Percentiles rank a stretch among this genome's conserved stretches.
phyloP scores from a whole-genome alignment of 2,113 vertebrate species.

The Phalacrocorax aristotelis region DNA sequence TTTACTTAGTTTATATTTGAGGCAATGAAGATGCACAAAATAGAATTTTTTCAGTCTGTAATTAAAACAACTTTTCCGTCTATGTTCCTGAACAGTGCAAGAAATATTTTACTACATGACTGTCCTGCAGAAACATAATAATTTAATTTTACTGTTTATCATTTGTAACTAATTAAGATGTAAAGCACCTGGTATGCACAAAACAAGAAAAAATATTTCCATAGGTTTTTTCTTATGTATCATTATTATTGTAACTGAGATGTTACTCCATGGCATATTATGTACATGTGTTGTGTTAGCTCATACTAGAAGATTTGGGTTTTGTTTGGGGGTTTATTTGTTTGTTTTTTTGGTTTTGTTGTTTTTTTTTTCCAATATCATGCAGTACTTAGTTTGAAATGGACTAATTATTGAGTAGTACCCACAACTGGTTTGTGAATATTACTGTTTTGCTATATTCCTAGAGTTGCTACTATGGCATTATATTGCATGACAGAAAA shows the following conservation, averaged over 20 bases:
- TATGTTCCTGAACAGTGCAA: neutral
- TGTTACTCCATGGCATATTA: conserved; percentile 6
- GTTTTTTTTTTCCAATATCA: neutral
- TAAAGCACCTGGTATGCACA: conserved; percentile 80
- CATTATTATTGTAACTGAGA: conserved; percentile 13
- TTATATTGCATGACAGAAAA: neutral
- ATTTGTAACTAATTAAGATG: conserved; percentile 50
- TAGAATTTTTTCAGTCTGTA: neutral
- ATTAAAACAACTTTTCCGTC: neutral
- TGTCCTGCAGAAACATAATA: neutral
- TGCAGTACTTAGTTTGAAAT: neutral
- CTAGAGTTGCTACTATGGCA: neutral
- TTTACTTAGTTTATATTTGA: conserved; percentile 32
- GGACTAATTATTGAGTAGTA: neutral
- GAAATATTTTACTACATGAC: neutral
- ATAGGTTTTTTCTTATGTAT: conserved; percentile 31
- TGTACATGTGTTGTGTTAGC: conserved; percentile 13
- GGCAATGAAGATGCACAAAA: conserved; percentile 74
- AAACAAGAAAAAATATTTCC: conserved; percentile 45
- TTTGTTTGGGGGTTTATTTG: neutral
- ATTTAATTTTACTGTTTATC: conserved; percentile 33
- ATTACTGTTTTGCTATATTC: neutral
- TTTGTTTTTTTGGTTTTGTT: neutral
- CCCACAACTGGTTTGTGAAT: neutral
- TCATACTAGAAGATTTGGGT: neutral